Evolutionary conservation across 2,797 vertebrate genomes (phyloP).

Genomic region (Gephyroberyx darwinii): DNA sequence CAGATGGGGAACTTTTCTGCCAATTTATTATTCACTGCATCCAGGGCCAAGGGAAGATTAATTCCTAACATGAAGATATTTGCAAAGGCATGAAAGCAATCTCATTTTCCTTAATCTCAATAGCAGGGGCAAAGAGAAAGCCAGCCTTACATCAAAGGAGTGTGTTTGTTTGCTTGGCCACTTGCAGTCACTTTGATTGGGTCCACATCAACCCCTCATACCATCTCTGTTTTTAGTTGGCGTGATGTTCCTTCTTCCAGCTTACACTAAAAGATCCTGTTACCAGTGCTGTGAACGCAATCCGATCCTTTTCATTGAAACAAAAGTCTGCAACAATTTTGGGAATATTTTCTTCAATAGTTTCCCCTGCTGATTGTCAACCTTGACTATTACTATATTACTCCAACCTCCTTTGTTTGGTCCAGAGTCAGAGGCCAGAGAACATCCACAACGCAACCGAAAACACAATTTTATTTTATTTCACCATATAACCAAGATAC

Average conservation of each 20-base stretch:
- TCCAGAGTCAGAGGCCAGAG: too few species aligned
- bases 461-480: too few species aligned
- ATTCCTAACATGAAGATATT: slow-evolving; percentile 75
- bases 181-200: slow-evolving; percentile 68
- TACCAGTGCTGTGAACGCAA: background rate
- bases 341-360: background rate
- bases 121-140: slow-evolving; percentile 60
- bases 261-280: slow-evolving; percentile 24
- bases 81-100: slow-evolving; percentile 75
- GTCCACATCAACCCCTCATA: slow-evolving; percentile 57
- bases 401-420: too few species aligned
- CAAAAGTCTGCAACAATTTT: background rate
- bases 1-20: slow-evolving; percentile 70
- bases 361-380: background rate
- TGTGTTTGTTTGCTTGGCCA: slow-evolving; percentile 68
- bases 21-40: slow-evolving; percentile 77
- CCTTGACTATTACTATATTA: too few species aligned
- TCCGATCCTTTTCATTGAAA: background rate
- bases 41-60: slow-evolving; percentile 72
- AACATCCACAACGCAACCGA: too few species aligned
- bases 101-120: slow-evolving; percentile 71
- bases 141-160: slow-evolving; percentile 68
- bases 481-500: too few species aligned
- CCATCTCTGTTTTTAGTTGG: slow-evolving; percentile 46
- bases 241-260: slow-evolving; percentile 63